These are phyloP conservation scores for Drosophila nasuta DNA, from an alignment of 1,140 invertebrate species.

Conservation along the genomic window DNA sequence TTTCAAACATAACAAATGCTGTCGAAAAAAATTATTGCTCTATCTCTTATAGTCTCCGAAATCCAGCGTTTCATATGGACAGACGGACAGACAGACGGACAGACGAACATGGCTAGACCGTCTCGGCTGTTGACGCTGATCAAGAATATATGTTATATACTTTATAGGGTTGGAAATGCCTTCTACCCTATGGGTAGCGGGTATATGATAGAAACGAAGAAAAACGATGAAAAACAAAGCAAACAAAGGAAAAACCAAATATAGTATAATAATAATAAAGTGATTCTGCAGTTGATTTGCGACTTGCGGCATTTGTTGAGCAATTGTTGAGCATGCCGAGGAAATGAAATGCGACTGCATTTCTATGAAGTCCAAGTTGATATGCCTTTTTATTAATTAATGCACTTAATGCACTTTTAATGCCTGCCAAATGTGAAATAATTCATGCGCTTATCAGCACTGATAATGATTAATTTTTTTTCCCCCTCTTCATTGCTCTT, in stretches of 20 bases:
- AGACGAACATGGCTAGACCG: too few relatives aligned
- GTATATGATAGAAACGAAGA: not conserved
- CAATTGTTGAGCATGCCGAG: not conserved
- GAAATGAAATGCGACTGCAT: not conserved
- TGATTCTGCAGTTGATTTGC: slow-evolving; percentile 15
- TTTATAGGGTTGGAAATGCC: too few relatives aligned
- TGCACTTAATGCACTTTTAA: slow-evolving; percentile 78
- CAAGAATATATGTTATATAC: too few relatives aligned
- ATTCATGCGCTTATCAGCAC: slow-evolving; percentile 76
- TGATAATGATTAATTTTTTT: slow-evolving; percentile 78
- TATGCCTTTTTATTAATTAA: slow-evolving; percentile 64
- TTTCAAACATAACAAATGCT: too few relatives aligned
- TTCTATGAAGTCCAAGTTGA: slow-evolving; percentile 31
- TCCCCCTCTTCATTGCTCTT: slow-evolving; percentile 31
- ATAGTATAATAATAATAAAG: not conserved
- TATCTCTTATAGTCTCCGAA: too few relatives aligned
- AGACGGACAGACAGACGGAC: too few relatives aligned
- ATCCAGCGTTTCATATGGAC: too few relatives aligned
- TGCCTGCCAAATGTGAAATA: slow-evolving; percentile 74
- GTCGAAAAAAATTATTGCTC: too few relatives aligned
- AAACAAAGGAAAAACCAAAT: slow-evolving; percentile 10
- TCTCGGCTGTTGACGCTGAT: too few relatives aligned
- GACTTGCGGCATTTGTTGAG: not conserved
- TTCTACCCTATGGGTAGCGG: too few relatives aligned
- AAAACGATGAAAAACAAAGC: slow-evolving; percentile 3